Conservation (phyloP, 2,113 vertebrate genomes). For the Anoplopoma fimbria region DNA sequence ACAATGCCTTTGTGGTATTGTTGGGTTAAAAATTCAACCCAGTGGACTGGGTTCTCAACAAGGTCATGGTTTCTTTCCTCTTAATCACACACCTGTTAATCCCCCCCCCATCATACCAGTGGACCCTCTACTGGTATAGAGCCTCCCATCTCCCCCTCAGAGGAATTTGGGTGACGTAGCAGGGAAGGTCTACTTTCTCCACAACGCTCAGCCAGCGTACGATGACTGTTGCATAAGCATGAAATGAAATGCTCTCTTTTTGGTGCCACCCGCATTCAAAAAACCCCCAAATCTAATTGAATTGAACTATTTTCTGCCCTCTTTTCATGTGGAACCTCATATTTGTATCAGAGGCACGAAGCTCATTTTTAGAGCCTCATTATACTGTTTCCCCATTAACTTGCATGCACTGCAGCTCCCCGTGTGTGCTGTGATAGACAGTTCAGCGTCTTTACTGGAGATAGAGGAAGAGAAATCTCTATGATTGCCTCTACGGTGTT, state of each 20-base stretch:
- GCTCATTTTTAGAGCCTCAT: constrained; percentile 66
- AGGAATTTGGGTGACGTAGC: constrained; percentile 61
- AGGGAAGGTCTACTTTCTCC: constrained; percentile 44
- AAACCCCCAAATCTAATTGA: constrained; percentile 67
- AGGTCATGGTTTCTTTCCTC: constrained; percentile 45
- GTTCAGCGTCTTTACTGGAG: constrained; percentile 57
- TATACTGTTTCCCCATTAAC: constrained; percentile 66
- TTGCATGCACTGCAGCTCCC: constrained; percentile 38
- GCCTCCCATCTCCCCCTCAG: constrained; percentile 31
- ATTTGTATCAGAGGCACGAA: constrained; percentile 68
- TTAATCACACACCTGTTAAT: constrained; percentile 20
- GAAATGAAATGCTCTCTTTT: constrained; percentile 64
- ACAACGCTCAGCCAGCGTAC: constrained; percentile 37
- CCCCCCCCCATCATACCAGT: not conserved
- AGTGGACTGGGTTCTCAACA: constrained; percentile 26
- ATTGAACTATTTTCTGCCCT: constrained; percentile 68
- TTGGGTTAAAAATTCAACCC: constrained; percentile 32
- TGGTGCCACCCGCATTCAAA: constrained; percentile 62
- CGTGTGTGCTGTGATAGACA: constrained; percentile 60
- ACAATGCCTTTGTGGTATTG: constrained; percentile 32
- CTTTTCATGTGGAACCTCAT: constrained; percentile 62
- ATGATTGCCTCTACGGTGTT: constrained; percentile 49
- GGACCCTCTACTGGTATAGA: constrained; percentile 34
- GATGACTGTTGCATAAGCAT: constrained; percentile 69
- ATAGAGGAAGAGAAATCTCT: constrained; percentile 51